Evolutionary conservation across 2,888 invertebrate genomes (phyloP).

Genomic region (Adelphocoris suturalis): DNA sequence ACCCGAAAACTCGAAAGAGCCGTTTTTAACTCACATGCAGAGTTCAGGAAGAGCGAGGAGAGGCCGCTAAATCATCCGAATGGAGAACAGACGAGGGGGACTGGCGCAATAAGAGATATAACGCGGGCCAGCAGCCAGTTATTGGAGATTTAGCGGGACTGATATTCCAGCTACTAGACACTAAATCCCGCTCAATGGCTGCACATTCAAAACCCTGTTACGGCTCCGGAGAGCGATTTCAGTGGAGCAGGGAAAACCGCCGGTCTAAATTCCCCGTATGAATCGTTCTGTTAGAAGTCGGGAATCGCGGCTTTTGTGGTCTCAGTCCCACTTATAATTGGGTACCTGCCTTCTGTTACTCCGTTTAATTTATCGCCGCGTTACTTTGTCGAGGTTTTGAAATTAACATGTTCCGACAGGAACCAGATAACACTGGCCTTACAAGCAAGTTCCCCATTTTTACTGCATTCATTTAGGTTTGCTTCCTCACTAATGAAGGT

Average conservation of each 20-base stretch:
- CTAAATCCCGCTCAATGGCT: conserved; percentile 22
- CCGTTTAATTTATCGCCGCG: no score
- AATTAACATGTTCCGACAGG: no score
- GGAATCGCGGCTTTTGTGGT: background rate
- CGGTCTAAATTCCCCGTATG: background rate
- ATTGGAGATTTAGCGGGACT: conserved; percentile 40
- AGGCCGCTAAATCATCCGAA: background rate
- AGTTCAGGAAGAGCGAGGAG: background rate
- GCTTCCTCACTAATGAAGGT: no score
- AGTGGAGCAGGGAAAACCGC: background rate
- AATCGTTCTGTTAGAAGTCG: background rate
- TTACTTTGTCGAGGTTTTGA: no score
- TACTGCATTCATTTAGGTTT: no score
- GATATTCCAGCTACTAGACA: conserved; percentile 46
- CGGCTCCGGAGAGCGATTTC: background rate
- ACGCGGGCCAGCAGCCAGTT: conserved; percentile 27
- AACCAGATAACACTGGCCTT: no score
- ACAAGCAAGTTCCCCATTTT: no score
- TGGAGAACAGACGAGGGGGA: background rate
- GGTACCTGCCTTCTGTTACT: no score
- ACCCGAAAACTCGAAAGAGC: conserved; percentile 1
- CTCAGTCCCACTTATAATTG: no score
- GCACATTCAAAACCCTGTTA: conserved; percentile 43
- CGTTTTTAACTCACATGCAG: conserved; percentile 3
- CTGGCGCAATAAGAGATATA: conserved; percentile 51